Base-by-base conservation (phyloP, 2,797 vertebrate species). In the Chaunax sp. region DNA sequence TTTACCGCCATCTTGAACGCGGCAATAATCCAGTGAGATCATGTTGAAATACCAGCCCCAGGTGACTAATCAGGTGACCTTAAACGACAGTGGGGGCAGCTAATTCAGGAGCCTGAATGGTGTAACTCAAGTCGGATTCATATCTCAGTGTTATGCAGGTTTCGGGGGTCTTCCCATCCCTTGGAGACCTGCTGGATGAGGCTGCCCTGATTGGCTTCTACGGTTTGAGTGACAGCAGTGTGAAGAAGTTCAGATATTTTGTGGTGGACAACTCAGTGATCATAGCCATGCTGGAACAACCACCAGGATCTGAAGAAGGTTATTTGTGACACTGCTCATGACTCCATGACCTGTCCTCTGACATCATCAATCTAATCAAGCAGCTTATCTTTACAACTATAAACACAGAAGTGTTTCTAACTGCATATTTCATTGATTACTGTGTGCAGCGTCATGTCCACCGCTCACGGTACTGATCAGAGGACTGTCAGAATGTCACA, bases 181-280 rank as follows among this genome's bases (percentile, higher is more conserved):
- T 38, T 0, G 58, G 62, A 0, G 16, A 30, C 3, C 33, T 7
- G 2, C 35, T 55, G 28, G 60, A 13, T 45, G 69, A 81, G 10
- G 73, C 75, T 0, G 3, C 58, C 55, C 51, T 81, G 56, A 62
- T 58, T 70, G 44, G 25, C 2, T 47, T 16, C 19, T 53, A n/a
- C 9, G 13, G 12, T 14, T 5, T 33, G 20, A 57, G 37, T 6
- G 66, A 79, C 23, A 51, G 13, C 54, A 50, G 22, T 11, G 19
- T 54, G 56, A 77, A 66, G 22, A 84, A 94, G 77, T 96, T 97
- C 90, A 91, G 95, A 53, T 98, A 88, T 86, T 98, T 97, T 19
- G 95, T 97, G 70, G 70, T 98, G 87, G 96, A 97, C 76, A 95
- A 95, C 71, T 97, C 96, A 0, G 95, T 97, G 72, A 95, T 98